Conservation (phyloP, 2,113 vertebrate genomes). For the Triplophysa siluroides region DNA sequence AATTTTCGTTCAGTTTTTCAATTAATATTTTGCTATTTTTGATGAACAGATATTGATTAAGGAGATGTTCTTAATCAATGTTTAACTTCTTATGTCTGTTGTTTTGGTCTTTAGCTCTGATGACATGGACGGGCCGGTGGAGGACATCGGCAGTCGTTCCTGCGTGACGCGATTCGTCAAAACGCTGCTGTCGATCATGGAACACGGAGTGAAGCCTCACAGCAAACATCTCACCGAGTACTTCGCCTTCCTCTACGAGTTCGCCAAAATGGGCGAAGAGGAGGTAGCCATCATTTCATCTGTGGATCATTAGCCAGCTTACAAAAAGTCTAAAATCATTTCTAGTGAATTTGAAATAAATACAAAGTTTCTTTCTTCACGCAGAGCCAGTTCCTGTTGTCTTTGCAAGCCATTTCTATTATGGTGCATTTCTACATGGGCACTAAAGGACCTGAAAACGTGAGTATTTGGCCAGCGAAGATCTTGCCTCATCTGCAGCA, state of each 20-base stretch:
- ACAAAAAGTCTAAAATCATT: not conserved
- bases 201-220: slow-evolving; percentile 97
- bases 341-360: not conserved
- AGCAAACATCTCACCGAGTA: slow-evolving; percentile 99
- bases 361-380: not conserved
- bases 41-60: too few species aligned
- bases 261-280: slow-evolving; percentile 99
- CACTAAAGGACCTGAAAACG: slow-evolving; percentile 97
- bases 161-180: slow-evolving; percentile 98
- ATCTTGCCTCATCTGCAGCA: not conserved
- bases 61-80: not conserved
- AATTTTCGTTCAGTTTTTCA: too few species aligned
- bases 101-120: slow-evolving; percentile 80
- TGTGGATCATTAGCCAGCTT: not conserved
- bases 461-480: slow-evolving; percentile 69
- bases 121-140: slow-evolving; percentile 96
- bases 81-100: not conserved
- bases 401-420: slow-evolving; percentile 96
- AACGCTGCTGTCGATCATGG: slow-evolving; percentile 96
- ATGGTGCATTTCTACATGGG: slow-evolving; percentile 99
- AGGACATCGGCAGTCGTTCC: slow-evolving; percentile 96
- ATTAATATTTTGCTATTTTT: too few species aligned
- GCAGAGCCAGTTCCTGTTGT: slow-evolving; percentile 97
- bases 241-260: slow-evolving; percentile 97
- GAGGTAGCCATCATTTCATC: slow-evolving; percentile 73